Evolutionary conservation across 2,113 vertebrate species (phyloP).

Genomic region (Chaetura pelagica): DNA sequence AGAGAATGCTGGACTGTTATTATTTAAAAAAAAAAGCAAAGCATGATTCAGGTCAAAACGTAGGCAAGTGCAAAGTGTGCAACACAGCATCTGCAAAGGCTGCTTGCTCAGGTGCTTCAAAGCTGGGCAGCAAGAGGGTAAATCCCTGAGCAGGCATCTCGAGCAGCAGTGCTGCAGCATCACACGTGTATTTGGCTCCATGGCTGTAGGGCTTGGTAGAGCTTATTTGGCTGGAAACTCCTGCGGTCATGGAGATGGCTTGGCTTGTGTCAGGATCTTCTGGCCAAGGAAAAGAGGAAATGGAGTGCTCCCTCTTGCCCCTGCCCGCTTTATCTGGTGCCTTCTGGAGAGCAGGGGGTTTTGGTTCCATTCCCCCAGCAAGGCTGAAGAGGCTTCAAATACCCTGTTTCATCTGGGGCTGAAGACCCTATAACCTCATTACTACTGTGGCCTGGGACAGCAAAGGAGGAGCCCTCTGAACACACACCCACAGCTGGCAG

Average conservation of each 20-base stretch:
- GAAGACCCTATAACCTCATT: neutral
- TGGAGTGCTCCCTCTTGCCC: accelerated
- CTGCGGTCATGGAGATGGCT: accelerated
- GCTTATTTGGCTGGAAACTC: neutral
- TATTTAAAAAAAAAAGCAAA: neutral
- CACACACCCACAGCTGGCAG: accelerated
- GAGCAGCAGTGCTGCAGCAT: neutral
- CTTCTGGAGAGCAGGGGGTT: neutral
- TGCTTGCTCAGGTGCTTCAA: neutral
- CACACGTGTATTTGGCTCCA: accelerated
- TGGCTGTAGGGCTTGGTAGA: accelerated
- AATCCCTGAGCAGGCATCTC: neutral
- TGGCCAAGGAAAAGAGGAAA: neutral
- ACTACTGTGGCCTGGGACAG: neutral
- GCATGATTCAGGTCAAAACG: neutral
- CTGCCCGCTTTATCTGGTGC: neutral
- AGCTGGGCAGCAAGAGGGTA: neutral
- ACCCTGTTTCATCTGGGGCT: neutral
- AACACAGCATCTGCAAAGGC: neutral
- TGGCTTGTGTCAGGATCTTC: neutral
- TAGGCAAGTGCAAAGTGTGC: neutral
- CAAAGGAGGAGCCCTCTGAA: accelerated
- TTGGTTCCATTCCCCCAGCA: neutral
- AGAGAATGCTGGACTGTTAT: conserved; percentile 7
- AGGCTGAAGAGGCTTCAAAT: accelerated